These are phyloP conservation scores for Polia nebulosa DNA, from an alignment of 2,888 invertebrate genomes.

Conservation along the genomic window DNA sequence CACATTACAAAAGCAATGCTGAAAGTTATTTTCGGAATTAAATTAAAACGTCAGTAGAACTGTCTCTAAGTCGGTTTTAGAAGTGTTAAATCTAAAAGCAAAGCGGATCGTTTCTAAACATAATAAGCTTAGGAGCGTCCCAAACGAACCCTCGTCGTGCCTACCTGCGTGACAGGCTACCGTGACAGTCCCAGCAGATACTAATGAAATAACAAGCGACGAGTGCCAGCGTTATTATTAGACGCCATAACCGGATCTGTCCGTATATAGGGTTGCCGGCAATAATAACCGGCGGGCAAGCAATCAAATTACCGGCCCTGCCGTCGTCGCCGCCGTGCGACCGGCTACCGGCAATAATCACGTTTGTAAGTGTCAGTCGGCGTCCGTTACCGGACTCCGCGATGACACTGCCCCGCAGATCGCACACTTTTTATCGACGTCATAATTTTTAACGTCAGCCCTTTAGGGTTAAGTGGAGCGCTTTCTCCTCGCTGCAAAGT, in stretches of 20 bases:
- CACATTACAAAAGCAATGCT: conserved; percentile 9
- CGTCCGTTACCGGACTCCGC: conserved; percentile 52
- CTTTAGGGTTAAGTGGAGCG: conserved; percentile 56
- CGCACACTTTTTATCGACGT: conserved; percentile 65
- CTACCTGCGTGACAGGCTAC: conserved; percentile 40
- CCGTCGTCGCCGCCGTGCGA: conserved; percentile 33
- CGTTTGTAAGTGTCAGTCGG: conserved; percentile 72
- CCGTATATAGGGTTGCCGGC: conserved; percentile 79
- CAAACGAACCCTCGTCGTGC: conserved; percentile 28
- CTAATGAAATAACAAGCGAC: conserved; percentile 73
- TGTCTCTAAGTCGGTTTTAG: conserved; percentile 32
- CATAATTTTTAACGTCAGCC: conserved; percentile 68
- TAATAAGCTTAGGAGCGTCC: conserved; percentile 35
- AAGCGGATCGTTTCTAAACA: conserved; percentile 27
- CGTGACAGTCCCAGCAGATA: conserved; percentile 51
- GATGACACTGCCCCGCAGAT: conserved; percentile 54
- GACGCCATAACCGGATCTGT: conserved; percentile 75
- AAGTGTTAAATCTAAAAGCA: conserved; percentile 42
- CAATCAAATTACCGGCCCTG: conserved; percentile 81
- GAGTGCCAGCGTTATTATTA: conserved; percentile 74
- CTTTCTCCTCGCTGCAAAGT: conserved; percentile 35
- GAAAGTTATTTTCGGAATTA: conserved; percentile 17
- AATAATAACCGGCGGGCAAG: conserved; percentile 78
- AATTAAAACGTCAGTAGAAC: conserved; percentile 32
- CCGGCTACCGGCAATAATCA: conserved; percentile 72